These are phyloP conservation scores for Theodoxus fluviatilis DNA, from an alignment of 2,888 invertebrate genomes.

Conservation along the genomic window DNA sequence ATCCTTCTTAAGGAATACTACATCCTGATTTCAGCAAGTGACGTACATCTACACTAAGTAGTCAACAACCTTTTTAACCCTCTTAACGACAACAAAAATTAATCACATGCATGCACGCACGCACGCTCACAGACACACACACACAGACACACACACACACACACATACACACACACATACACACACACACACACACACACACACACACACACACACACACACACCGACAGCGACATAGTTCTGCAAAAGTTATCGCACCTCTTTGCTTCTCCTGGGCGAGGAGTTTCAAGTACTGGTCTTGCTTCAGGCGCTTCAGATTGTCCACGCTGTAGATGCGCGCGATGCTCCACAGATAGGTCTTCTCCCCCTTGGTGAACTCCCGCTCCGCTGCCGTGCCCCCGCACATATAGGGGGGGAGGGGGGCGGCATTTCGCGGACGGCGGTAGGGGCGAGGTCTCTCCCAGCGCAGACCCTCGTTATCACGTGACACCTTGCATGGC, in stretches of 20 bases:
- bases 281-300: slow-evolving; percentile 47
- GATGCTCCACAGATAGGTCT: slow-evolving; percentile 48
- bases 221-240: background rate
- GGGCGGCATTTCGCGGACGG: slow-evolving; percentile 11
- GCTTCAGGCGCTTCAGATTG: slow-evolving; percentile 46
- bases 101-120: background rate
- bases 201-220: background rate
- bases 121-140: background rate
- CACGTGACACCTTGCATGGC: slow-evolving; percentile 37
- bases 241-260: slow-evolving; percentile 34
- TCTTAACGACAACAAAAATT: no score
- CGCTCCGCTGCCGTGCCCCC: background rate
- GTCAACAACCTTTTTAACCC: no score
- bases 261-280: slow-evolving; percentile 42
- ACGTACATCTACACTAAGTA: no score
- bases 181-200: background rate
- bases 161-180: background rate
- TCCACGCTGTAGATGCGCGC: slow-evolving; percentile 48
- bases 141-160: background rate
- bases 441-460: slow-evolving; percentile 27
- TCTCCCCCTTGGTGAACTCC: slow-evolving; percentile 39
- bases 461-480: slow-evolving; percentile 30
- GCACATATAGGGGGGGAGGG: slow-evolving; percentile 28
- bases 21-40: no score
- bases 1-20: no score